Base-by-base conservation (phyloP, 2,888 invertebrate species). In the Euzetes globulus region DNA sequence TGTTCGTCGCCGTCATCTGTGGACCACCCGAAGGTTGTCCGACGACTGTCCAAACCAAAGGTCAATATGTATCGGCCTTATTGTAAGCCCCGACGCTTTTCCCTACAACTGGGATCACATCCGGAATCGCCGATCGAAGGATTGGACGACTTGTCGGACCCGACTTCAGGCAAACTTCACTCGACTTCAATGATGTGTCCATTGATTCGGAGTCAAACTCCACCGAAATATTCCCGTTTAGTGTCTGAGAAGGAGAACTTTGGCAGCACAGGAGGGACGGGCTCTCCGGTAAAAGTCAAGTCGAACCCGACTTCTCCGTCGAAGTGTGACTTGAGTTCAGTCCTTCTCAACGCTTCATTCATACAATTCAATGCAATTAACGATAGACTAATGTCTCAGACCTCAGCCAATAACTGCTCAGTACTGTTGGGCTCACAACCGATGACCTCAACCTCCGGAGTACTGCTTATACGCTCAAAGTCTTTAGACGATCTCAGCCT, bases 381-480 rank as follows among this genome's bases (percentile, higher is more conserved):
- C 13, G 68, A 68, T 11, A 68, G 68, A 68, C 19, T 68, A 7
- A 13, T 68, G 45, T 41, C 68, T 2, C 37, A 41, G 41, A 17
- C 17, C 1, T 33, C 19, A 19, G 4, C 41, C 29, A 25, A 60
- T 60, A 25, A 1, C 27, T 60, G 60, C 60, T 33, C 63, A 63
- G 63, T 29, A 33, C 63, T 63, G 63, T 33, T 33, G 13, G 63
- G 33, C 3, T 63, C 63, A 1, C 58, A 65, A 68, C 41, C 37
- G 22, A 45, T 68, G 68, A 37, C 45, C 68, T 63, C 63, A 63
- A 33, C 63, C 19, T 15, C 29, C 13, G 68, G 68, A 33, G 68
- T 68, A 68, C 1, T 68, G 68, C 68, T 68, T 22, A 45, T 68
- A 68, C 68, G 68, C 68, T 68, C 68, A 68, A 68, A 68, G 45